Evolutionary conservation across 2,113 vertebrate species (phyloP).

Genomic region (Macquaria australasica): DNA sequence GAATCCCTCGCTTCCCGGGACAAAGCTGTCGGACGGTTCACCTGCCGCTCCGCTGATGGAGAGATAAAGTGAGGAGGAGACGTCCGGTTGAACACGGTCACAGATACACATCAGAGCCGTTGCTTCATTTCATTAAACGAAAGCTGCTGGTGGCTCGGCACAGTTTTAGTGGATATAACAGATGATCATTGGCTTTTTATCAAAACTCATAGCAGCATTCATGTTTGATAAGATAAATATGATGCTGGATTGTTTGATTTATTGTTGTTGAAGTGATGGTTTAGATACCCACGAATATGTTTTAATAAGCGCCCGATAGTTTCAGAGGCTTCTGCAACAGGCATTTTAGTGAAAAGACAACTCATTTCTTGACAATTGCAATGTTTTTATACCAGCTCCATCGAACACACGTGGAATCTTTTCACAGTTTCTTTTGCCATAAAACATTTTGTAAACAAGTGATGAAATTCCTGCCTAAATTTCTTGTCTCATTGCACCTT

Average conservation of each 20-base stretch:
- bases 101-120: conserved; percentile 37
- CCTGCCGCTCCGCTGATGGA: conserved; percentile 75
- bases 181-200: not conserved
- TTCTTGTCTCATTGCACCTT: not conserved
- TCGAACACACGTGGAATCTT: not conserved
- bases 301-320: not conserved
- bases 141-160: conserved; percentile 15
- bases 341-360: not conserved
- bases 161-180: not conserved
- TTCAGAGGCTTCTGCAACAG: not conserved
- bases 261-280: not conserved
- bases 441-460: not conserved
- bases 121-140: conserved; percentile 24
- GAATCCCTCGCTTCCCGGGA: conserved; percentile 68
- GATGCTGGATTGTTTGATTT: not conserved
- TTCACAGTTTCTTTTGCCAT: not conserved
- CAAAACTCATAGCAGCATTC: not conserved
- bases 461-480: not conserved
- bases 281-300: not conserved
- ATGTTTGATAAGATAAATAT: not conserved
- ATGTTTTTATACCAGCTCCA: not conserved
- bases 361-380: not conserved
- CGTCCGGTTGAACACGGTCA: not conserved
- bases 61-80: conserved; percentile 66
- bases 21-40: conserved; percentile 74